These are phyloP conservation scores for Branchipolynoe longqiensis DNA, from an alignment of 2,888 invertebrate genomes.

Conservation along the genomic window DNA sequence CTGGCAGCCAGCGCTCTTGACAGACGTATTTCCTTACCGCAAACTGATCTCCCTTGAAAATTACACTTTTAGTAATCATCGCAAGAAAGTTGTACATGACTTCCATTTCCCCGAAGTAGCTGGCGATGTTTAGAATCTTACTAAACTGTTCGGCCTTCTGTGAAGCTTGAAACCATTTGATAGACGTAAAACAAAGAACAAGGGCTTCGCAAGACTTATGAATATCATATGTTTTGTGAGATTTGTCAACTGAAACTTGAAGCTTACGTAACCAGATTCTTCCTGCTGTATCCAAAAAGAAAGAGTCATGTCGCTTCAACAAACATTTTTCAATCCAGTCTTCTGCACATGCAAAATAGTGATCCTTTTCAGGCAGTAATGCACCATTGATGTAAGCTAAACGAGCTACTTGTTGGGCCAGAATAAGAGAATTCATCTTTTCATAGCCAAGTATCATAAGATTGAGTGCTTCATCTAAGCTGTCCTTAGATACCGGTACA, in stretches of 20 bases:
- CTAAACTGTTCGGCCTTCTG: neutral
- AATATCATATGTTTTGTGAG: neutral
- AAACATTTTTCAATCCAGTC: neutral
- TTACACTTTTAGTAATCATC: neutral
- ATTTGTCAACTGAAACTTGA: neutral
- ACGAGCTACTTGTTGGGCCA: slow-evolving; percentile 17
- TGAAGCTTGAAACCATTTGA: neutral
- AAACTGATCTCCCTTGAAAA: neutral
- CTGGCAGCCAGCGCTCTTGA: neutral
- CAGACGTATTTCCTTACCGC: neutral
- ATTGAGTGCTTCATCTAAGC: neutral
- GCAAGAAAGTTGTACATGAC: neutral
- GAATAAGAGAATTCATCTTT: neutral
- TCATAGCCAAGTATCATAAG: slow-evolving; percentile 7
- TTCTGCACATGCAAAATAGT: neutral
- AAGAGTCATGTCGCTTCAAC: neutral
- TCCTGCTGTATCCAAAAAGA: slow-evolving; percentile 20
- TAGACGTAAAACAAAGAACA: neutral
- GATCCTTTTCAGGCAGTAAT: neutral
- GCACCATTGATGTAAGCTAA: slow-evolving; percentile 12
- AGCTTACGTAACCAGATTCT: slow-evolving; percentile 3
- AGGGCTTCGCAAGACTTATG: neutral
- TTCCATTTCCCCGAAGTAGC: neutral
- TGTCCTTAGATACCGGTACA: neutral
- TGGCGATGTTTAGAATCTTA: neutral